These are phyloP conservation scores for Ochotona princeps DNA, from an alignment of 2,113 vertebrate species.

Conservation along the genomic window DNA sequence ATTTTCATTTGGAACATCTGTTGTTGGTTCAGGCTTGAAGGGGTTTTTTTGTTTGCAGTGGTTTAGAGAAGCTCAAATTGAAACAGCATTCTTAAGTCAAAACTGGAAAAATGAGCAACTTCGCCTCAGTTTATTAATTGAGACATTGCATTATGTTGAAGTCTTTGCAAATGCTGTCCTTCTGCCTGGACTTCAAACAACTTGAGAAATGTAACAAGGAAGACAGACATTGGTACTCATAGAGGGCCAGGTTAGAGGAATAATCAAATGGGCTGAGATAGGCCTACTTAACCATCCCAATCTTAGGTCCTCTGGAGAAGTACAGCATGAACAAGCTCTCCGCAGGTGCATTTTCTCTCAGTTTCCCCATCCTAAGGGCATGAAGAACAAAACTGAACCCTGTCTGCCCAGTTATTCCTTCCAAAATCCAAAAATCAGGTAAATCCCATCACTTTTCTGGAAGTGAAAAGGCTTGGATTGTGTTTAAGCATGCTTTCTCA, in stretches of 20 bases:
- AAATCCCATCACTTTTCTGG: background rate
- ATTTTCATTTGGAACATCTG: conserved; percentile 69
- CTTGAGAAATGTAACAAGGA: conserved; percentile 49
- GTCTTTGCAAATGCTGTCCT: background rate
- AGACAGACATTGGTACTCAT: background rate
- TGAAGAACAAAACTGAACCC: background rate
- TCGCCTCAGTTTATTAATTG: conserved; percentile 10
- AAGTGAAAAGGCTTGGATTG: background rate
- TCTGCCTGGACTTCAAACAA: conserved; percentile 30
- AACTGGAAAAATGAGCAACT: conserved; percentile 48
- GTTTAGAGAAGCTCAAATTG: conserved; percentile 61
- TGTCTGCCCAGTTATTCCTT: conserved; percentile 17
- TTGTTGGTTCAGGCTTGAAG: conserved; percentile 59
- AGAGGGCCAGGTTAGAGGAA: background rate
- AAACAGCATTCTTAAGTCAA: conserved; percentile 53
- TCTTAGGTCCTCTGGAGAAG: background rate
- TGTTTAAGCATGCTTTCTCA: background rate
- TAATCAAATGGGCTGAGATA: background rate
- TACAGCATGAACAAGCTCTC: background rate
- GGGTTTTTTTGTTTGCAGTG: conserved; percentile 41
- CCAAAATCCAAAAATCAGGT: conserved; percentile 18
- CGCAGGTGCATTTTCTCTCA: background rate
- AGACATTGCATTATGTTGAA: conserved; percentile 35
- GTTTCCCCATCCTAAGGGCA: background rate
- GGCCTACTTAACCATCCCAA: background rate